phyloP scores from a whole-genome alignment of 2,888 invertebrate genomes.

The Microctonus hyperodae region DNA sequence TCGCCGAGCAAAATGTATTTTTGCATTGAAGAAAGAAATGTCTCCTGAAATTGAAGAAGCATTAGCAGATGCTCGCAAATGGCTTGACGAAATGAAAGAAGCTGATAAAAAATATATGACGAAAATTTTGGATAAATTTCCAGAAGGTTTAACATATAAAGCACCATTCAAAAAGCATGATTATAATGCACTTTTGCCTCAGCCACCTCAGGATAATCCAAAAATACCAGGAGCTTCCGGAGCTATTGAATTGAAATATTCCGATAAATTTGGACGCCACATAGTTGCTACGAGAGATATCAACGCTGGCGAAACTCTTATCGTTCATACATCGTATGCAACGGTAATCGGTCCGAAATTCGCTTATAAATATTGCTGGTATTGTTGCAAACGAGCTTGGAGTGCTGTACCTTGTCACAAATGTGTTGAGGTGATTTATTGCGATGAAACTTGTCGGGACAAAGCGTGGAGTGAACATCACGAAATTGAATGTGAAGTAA shows the following conservation, averaged over 20 bases:
- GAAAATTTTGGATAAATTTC: background rate
- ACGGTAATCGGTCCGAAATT: conserved; percentile 67
- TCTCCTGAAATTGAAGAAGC: background rate
- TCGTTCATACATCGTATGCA: conserved; percentile 78
- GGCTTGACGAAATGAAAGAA: background rate
- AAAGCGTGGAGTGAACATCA: conserved; percentile 76
- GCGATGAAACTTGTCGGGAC: conserved; percentile 70
- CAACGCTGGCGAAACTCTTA: conserved; percentile 77
- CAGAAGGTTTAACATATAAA: background rate
- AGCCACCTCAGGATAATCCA: conserved; percentile 25
- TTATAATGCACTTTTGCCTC: too few relatives aligned
- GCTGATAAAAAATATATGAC: background rate
- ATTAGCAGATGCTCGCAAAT: background rate
- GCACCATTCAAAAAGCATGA: background rate
- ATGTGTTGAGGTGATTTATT: conserved; percentile 74
- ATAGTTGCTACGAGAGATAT: conserved; percentile 74
- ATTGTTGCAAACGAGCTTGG: conserved; percentile 72
- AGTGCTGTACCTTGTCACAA: too few relatives aligned
- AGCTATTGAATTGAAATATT: conserved; percentile 68
- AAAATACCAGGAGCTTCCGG: conserved; percentile 70
- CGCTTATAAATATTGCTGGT: conserved; percentile 70
- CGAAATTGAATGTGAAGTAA: too few relatives aligned
- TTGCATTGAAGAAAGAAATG: background rate
- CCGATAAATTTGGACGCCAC: conserved; percentile 72
- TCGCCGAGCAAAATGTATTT: background rate